A percentile compares a stretch with the other conserved stretches of the same genome.
phyloP scores from a whole-genome alignment of 53 echinoderm and acorn worm genomes.

The Holothuria leucospilota region DNA sequence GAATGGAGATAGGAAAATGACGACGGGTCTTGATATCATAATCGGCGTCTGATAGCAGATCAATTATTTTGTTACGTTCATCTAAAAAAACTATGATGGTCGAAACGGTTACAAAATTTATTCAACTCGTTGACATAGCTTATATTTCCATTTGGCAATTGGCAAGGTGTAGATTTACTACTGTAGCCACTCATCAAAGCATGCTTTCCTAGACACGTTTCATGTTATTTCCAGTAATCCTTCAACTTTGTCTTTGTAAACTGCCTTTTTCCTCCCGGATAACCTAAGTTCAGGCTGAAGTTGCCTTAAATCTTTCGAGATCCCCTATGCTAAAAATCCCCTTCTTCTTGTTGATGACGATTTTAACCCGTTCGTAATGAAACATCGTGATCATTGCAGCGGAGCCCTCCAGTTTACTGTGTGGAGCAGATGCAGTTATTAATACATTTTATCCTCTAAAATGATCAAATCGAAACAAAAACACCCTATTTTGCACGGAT shows the following conservation, averaged over 20 bases:
- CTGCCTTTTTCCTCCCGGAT: background rate
- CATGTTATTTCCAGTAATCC: constrained; percentile 10
- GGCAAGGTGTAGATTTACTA: background rate
- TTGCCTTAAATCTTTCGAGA: constrained; percentile 17
- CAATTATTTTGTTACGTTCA: background rate
- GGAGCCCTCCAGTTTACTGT: no score
- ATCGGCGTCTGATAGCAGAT: no score
- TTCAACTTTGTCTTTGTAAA: constrained; percentile 23
- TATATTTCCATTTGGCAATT: background rate
- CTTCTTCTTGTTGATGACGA: no score
- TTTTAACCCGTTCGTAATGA: no score
- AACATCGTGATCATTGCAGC: no score
- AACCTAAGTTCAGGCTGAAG: constrained; percentile 33
- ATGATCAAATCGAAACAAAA: no score
- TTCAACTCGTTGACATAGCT: constrained; percentile 23
- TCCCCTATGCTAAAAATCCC: constrained; percentile 33
- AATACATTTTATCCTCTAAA: no score
- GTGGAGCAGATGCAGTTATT: no score
- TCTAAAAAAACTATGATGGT: background rate
- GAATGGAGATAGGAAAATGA: constrained; percentile 8
- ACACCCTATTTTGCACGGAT: no score
- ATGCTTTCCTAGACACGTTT: constrained; percentile 25
- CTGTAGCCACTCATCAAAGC: constrained; percentile 17
- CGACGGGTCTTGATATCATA: background rate
- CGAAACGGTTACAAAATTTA: no score